Base-by-base conservation (phyloP, 2,797 vertebrate species). In the Odontamblyopus lacepedii region DNA sequence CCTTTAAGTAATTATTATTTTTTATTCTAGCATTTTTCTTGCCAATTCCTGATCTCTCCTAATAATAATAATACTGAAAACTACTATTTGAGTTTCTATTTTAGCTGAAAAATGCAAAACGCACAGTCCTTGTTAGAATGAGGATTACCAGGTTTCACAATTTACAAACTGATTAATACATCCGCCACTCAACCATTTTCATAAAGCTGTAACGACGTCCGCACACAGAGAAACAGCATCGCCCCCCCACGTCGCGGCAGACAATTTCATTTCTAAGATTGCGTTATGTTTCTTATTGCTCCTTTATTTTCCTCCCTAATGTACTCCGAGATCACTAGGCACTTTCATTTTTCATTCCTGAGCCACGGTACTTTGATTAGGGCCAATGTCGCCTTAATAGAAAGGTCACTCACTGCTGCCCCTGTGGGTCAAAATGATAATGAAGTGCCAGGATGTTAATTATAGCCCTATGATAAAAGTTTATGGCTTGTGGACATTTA, bases 391-490 rank as follows among this genome's bases (percentile, higher is more conserved):
- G 53, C 56, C 53, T 75, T 68, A 77, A 77, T 69, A 51, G 63
- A 78, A 80, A 80, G 78, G 82, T 84, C 75, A 75, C 72, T 81
- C 67, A 69, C 60, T 67, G 63, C 62, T 56, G 65, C 9, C 77
- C 50, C 59, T 61, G 57, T 67, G 71, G 78, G 82, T 82, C 81
- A 76, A 29, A 60, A 80, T 67, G 64, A 80, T 82, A 83, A 87
- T 83, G 63, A 80, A 73, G 71, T 75, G 78, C 57, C 71, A 74
- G 57, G 72, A 60, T 67, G 69, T 81, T 80, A 82, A 86, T 88
- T 75, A 81, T 71, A 67, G 69, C 69, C 59, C 73, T 83, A 61
- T 65, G 73, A 78, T 85, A 76, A 81, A 79, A 53, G 66, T 78
- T 77, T 76, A 79, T 63, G 65, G 67, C 78, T 63, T 32, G 71